phyloP scores from a whole-genome alignment of 2,797 vertebrate species.

The Allobates femoralis region DNA sequence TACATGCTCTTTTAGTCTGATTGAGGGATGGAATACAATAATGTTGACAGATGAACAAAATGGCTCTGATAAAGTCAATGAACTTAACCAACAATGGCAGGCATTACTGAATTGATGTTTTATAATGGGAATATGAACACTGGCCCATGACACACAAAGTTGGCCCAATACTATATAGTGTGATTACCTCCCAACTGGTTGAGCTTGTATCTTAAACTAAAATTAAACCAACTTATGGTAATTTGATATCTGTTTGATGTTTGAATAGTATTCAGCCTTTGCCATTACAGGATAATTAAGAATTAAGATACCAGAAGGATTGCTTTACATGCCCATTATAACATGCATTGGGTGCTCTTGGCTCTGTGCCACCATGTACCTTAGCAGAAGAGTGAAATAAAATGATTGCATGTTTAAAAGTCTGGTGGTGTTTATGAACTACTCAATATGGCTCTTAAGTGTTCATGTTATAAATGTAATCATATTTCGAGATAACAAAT shows the following conservation, averaged over 20 bases:
- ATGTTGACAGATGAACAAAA: slow-evolving; percentile 69
- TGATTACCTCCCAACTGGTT: slow-evolving; percentile 60
- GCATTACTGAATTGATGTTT: slow-evolving; percentile 60
- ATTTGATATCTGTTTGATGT: slow-evolving; percentile 65
- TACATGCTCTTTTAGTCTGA: slow-evolving; percentile 63
- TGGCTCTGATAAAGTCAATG: slow-evolving; percentile 67
- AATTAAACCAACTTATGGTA: slow-evolving; percentile 60
- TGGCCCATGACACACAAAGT: slow-evolving; percentile 63
- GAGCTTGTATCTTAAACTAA: slow-evolving; percentile 62
- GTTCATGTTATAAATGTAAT: background rate
- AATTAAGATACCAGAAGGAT: slow-evolving; percentile 62
- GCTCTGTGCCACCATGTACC: slow-evolving; percentile 53
- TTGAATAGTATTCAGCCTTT: slow-evolving; percentile 67
- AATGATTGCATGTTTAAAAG: background rate
- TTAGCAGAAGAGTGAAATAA: slow-evolving; percentile 16
- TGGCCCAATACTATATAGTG: slow-evolving; percentile 40
- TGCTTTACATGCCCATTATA: slow-evolving; percentile 61
- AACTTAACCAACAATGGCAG: slow-evolving; percentile 68
- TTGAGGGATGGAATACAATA: slow-evolving; percentile 65
- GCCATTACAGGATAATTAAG: slow-evolving; percentile 59
- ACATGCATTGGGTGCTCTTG: slow-evolving; percentile 45
- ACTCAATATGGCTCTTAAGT: background rate
- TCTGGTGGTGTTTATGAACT: background rate
- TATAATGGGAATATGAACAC: slow-evolving; percentile 56
- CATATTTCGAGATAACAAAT: background rate